Conservation (phyloP, 2,888 invertebrate genomes). For the Drosophila meridiana region DNA sequence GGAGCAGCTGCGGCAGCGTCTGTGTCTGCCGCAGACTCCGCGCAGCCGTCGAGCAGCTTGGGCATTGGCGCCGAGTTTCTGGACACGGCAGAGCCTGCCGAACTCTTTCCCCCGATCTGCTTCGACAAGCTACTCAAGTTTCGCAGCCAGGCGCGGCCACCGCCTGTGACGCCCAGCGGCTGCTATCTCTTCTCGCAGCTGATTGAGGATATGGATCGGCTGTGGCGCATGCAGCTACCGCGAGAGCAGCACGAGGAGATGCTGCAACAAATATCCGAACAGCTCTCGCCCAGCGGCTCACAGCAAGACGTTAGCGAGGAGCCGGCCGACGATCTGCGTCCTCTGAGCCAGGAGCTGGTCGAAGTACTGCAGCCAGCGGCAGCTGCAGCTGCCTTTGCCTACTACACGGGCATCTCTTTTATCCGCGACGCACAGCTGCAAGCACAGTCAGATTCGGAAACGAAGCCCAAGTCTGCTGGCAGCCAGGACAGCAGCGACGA, state of each 20-base stretch:
- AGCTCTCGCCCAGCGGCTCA: slow-evolving; percentile 64
- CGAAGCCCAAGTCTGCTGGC: slow-evolving; percentile 31
- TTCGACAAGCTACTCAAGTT: slow-evolving; percentile 82
- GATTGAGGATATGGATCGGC: slow-evolving; percentile 83
- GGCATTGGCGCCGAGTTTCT: slow-evolving; percentile 77
- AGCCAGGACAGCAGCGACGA: slow-evolving; percentile 71
- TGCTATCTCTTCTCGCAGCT: slow-evolving; percentile 82
- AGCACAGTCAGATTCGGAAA: slow-evolving; percentile 35
- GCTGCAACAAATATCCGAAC: slow-evolving; percentile 79
- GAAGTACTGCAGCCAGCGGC: slow-evolving; percentile 66
- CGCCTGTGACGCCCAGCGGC: slow-evolving; percentile 13
- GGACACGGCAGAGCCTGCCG: slow-evolving; percentile 80
- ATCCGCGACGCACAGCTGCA: slow-evolving; percentile 64
- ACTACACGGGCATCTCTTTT: slow-evolving; percentile 79
- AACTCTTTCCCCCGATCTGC: slow-evolving; percentile 78
- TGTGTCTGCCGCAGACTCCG: background rate
- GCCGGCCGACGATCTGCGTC: slow-evolving; percentile 43
- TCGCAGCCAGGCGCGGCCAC: slow-evolving; percentile 41
- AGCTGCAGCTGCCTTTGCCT: slow-evolving; percentile 74
- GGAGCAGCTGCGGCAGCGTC: background rate
- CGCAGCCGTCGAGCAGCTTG: background rate
- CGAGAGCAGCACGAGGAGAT: slow-evolving; percentile 72
- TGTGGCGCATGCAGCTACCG: slow-evolving; percentile 81
- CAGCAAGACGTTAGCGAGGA: slow-evolving; percentile 44
- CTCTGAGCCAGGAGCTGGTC: slow-evolving; percentile 61